These are phyloP conservation scores for Spheniscus humboldti DNA, from an alignment of 2,797 vertebrate genomes.

Conservation along the genomic window DNA sequence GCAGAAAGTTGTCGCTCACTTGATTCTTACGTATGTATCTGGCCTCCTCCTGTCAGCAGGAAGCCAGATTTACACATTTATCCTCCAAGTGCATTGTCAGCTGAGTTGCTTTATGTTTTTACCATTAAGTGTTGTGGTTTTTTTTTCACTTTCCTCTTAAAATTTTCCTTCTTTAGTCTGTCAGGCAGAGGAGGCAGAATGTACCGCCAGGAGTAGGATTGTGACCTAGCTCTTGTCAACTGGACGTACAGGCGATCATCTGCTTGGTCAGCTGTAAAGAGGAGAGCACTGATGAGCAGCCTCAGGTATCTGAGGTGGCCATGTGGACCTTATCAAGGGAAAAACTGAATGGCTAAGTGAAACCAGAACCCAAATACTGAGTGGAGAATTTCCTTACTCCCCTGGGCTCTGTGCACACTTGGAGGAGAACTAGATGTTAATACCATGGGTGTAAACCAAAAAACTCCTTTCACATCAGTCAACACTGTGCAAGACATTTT, in stretches of 20 bases:
- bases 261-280: neutral
- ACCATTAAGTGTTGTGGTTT: fast-evolving
- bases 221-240: neutral
- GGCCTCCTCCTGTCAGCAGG: neutral
- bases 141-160: neutral
- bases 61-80: neutral
- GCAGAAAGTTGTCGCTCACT: neutral
- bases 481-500: neutral
- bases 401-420: neutral
- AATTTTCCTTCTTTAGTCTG: neutral
- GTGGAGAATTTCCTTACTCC: neutral
- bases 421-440: neutral
- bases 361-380: neutral
- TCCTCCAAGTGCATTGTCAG: neutral
- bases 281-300: neutral
- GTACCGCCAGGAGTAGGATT: neutral
- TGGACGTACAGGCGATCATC: neutral
- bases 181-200: neutral
- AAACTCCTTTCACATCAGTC: neutral
- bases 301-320: neutral
- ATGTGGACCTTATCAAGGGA: neutral
- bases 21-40: neutral
- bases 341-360: neutral
- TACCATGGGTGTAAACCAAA: neutral
- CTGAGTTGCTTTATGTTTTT: neutral